Evolutionary conservation across 2,797 vertebrate species (phyloP).

Genomic region (Eospalax fontanierii): DNA sequence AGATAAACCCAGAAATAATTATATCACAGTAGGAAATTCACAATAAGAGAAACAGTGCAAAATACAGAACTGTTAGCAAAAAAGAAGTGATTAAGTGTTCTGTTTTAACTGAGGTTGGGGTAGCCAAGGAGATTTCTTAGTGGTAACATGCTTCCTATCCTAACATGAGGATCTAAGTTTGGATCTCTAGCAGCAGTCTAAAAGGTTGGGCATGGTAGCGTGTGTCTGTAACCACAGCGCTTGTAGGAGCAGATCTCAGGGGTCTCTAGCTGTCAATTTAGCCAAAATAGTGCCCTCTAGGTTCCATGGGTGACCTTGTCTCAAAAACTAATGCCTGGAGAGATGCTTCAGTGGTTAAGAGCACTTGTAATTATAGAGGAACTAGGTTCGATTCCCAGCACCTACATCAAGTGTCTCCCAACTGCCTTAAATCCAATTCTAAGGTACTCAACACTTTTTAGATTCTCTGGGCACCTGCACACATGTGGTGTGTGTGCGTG

Average conservation of each 20-base stretch:
- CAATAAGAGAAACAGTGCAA: constrained; percentile 13
- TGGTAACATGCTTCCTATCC: neutral
- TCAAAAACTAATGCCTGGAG: neutral
- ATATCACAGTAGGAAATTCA: neutral
- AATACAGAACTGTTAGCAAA: neutral
- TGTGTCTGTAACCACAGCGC: neutral
- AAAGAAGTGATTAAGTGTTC: neutral
- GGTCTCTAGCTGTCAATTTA: neutral
- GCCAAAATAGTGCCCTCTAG: neutral
- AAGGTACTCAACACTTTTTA: neutral
- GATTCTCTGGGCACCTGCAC: neutral
- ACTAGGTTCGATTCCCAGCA: neutral
- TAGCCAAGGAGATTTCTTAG: neutral
- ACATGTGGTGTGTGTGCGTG: neutral
- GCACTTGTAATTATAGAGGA: neutral
- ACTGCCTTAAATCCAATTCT: neutral
- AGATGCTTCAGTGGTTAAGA: neutral
- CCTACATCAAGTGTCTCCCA: neutral
- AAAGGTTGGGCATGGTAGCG: neutral
- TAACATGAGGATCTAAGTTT: neutral
- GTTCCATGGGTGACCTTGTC: neutral
- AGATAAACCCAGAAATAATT: neutral
- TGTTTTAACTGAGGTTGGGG: neutral
- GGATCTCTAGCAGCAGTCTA: neutral
- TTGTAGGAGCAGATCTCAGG: neutral